Conservation (phyloP, 2,888 invertebrate species). For the Erpobdella octoculata region DNA sequence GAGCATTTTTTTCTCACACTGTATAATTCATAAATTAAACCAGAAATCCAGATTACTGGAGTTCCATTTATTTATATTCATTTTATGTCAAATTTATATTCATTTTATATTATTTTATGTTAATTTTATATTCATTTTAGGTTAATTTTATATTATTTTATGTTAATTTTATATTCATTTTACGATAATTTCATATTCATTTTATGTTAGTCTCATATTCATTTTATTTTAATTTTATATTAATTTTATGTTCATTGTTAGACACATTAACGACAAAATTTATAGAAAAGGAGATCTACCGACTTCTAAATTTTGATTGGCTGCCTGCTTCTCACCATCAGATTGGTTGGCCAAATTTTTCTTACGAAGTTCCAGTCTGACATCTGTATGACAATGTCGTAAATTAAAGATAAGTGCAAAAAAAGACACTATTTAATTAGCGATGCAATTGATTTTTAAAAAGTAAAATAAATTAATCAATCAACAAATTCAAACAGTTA, state of each 20-base stretch:
- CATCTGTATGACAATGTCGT: neutral
- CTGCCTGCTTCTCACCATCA: slow-evolving; percentile 20
- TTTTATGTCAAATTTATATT: too few species aligned
- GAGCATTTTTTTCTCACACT: slow-evolving; percentile 25
- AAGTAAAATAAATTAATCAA: neutral
- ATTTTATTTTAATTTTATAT: neutral
- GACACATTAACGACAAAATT: neutral
- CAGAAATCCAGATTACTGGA: too few species aligned
- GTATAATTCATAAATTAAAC: too few species aligned
- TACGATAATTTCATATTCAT: too few species aligned
- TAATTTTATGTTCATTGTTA: neutral
- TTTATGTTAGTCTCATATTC: neutral
- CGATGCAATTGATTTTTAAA: neutral
- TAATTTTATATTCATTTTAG: too few species aligned
- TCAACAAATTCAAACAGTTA: neutral
- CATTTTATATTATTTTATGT: too few species aligned
- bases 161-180: too few species aligned
- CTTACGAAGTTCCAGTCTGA: slow-evolving; percentile 6
- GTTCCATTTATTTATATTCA: too few species aligned
- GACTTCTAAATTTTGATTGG: slow-evolving; percentile 14
- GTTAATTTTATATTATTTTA: too few species aligned
- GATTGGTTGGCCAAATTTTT: slow-evolving; percentile 4
- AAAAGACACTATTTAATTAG: neutral
- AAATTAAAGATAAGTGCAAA: neutral
- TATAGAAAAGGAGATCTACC: too few species aligned